Evolutionary conservation across 1,140 invertebrate genomes (phyloP), one percentile per base, ranked within the genome.

Genomic region (Aricia agestis): DNA sequence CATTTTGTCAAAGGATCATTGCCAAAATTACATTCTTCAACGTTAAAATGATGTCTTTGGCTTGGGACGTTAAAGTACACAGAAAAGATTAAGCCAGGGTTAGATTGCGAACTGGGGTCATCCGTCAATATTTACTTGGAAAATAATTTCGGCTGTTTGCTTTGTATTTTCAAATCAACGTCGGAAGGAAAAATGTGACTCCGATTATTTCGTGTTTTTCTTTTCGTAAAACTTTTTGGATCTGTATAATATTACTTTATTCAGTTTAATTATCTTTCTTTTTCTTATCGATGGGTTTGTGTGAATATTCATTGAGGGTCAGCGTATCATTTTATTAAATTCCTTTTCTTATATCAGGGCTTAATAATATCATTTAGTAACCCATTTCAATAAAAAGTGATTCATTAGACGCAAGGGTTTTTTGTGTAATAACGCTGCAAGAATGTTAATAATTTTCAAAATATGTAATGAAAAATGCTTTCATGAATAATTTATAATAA

Each of bases 71-170:
- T 66, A 77, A 73, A 73, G 74, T 73, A 77, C 72, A 77, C 69
- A 77, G 73, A 74, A 75, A 77, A 77, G 74, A 74, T 77, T 75
- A 73, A 76, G 72, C 61, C 73, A 59, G 69, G 66, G 18, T 66
- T 70, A 68, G 68, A 76, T 68, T 70, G 59, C 61, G 58, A 61
- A 65, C 70, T 72, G 13, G 75, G 77, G 71, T 74, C 77, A 78
- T 72, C 72, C 73, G 73, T 78, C 77, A 78, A 78, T 78, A 78
- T 78, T 78, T 78, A 72, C 77, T 75, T 75, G 65, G 72, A 76
- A 68, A 73, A 72, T 76, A 76, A 75, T 76, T 76, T 72, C 73
- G 66, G 45, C 68, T 74, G 73, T 78, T 78, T 75, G 77, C 70
- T 69, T 76, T 76, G 71, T 76, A 76, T 78, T 76, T 75, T 75